Evolutionary conservation across 2,113 vertebrate genomes (phyloP).

Genomic region (Benitochromis conjunctus): DNA sequence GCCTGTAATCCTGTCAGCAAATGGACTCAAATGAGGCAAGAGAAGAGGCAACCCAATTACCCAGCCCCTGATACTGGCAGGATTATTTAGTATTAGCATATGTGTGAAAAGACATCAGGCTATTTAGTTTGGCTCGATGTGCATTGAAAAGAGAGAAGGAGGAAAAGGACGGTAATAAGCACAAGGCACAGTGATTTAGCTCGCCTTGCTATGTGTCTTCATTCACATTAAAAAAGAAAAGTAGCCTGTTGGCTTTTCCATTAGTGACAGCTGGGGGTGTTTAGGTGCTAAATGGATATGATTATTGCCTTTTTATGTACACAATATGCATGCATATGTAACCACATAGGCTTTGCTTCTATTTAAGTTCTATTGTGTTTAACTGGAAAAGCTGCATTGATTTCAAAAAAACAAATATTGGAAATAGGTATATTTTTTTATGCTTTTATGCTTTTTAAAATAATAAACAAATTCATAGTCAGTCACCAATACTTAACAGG

Average conservation of each 20-base stretch:
- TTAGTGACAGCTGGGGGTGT: slow-evolving; percentile 45
- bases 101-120: slow-evolving; percentile 71
- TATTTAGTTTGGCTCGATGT: slow-evolving; percentile 57
- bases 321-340: neutral
- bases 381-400: neutral
- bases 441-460: neutral
- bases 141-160: slow-evolving; percentile 47
- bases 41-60: slow-evolving; percentile 70
- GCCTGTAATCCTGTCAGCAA: slow-evolving; percentile 73
- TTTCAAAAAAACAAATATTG: neutral
- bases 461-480: neutral
- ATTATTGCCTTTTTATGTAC: slow-evolving; percentile 12
- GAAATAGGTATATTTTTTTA: neutral
- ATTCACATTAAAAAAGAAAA: slow-evolving; percentile 17
- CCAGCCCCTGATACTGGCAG: slow-evolving; percentile 63
- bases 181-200: slow-evolving; percentile 49
- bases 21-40: slow-evolving; percentile 70
- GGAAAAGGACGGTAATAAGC: slow-evolving; percentile 57
- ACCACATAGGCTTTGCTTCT: neutral
- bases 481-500: neutral
- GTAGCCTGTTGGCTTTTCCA: slow-evolving; percentile 39
- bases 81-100: slow-evolving; percentile 76
- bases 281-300: slow-evolving; percentile 27
- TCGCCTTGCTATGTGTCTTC: slow-evolving; percentile 18
- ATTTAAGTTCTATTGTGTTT: neutral